Evolutionary conservation across 2,797 vertebrate species (phyloP).

Genomic region (Chaetophractus vellerosus): DNA sequence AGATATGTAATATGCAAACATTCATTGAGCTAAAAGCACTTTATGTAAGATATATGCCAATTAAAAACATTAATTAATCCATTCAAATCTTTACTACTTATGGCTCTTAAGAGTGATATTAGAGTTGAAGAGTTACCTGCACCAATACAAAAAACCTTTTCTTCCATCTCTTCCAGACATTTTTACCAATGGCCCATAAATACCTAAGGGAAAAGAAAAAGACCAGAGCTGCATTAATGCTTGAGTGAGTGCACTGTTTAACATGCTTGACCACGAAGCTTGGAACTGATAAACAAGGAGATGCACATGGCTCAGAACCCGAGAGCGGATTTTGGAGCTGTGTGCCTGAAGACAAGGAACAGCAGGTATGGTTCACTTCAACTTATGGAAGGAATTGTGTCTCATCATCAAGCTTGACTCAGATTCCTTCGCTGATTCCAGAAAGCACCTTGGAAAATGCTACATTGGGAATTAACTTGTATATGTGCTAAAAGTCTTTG

Average conservation of each 20-base stretch:
- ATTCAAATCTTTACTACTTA: neutral
- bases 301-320: neutral
- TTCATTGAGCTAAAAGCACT: neutral
- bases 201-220: conserved; percentile 91
- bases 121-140: conserved; percentile 93
- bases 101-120: conserved; percentile 64
- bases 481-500: conserved; percentile 3
- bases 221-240: conserved; percentile 69
- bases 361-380: neutral
- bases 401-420: neutral
- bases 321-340: conserved; percentile 51
- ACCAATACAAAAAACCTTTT: conserved; percentile 99
- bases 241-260: neutral
- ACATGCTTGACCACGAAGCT: neutral
- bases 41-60: neutral
- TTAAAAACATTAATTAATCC: neutral
- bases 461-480: neutral
- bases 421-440: conserved; percentile 24
- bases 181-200: conserved; percentile 98
- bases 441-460: conserved; percentile 1
- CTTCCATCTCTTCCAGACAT: conserved; percentile 99
- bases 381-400: neutral
- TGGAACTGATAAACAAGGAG: conserved; percentile 27
- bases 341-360: neutral
- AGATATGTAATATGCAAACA: neutral